Conservation (phyloP, 2,113 vertebrate genomes). For the Protomyctophum bolini region DNA sequence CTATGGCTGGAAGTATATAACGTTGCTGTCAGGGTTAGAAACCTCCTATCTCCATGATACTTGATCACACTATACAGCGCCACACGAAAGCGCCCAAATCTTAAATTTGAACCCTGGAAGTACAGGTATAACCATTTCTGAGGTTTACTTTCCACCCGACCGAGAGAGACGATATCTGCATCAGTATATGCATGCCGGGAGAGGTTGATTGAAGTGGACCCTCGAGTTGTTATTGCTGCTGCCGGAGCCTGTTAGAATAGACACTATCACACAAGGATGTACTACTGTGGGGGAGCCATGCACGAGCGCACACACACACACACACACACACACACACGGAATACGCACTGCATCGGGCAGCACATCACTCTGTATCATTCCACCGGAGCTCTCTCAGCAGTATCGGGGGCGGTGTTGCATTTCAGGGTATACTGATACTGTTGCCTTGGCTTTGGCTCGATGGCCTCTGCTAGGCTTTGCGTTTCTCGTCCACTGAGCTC, state of each 20-base stretch:
- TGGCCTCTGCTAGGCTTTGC: slow-evolving; percentile 43
- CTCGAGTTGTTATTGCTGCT: slow-evolving; percentile 33
- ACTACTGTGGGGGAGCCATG: background rate
- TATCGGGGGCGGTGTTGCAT: slow-evolving; percentile 70
- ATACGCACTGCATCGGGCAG: background rate
- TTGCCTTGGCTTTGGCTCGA: slow-evolving; percentile 40
- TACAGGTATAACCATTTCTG: too few species aligned
- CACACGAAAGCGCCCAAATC: too few species aligned
- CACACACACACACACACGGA: background rate
- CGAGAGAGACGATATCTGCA: slow-evolving; percentile 24
- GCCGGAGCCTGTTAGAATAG: slow-evolving; percentile 11
- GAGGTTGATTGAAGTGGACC: slow-evolving; percentile 36
- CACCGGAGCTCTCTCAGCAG: slow-evolving; percentile 65
- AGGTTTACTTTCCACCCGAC: background rate
- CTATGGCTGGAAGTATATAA: too few species aligned
- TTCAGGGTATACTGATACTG: slow-evolving; percentile 52
- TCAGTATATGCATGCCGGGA: slow-evolving; percentile 29
- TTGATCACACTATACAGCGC: too few species aligned
- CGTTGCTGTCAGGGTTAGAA: too few species aligned
- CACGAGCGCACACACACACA: background rate
- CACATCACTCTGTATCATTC: slow-evolving; percentile 26
- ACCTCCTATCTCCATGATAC: too few species aligned
- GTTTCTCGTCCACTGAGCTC: slow-evolving; percentile 41
- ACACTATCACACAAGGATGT: slow-evolving; percentile 9
- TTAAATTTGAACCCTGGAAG: too few species aligned